Conservation (phyloP, 2,113 vertebrate species). For the Aramus guarauna region DNA sequence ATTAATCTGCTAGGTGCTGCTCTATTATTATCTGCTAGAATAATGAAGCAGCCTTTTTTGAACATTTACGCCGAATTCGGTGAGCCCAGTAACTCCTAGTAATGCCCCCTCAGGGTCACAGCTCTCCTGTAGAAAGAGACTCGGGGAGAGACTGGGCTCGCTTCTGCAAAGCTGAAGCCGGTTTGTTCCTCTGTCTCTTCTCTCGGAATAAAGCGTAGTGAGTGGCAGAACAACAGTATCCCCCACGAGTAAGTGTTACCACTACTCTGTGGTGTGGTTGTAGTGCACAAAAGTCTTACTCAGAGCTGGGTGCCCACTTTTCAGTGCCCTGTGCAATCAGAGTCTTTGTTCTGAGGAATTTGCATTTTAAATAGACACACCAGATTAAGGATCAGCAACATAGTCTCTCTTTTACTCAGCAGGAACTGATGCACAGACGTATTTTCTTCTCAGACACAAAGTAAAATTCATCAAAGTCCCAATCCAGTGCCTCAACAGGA, state of each 20-base stretch:
- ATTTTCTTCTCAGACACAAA: background rate
- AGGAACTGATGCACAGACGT: background rate
- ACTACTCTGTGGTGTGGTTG: background rate
- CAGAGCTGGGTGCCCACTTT: background rate
- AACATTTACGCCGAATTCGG: background rate
- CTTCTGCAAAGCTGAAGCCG: background rate
- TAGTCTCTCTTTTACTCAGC: background rate
- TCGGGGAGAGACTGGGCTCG: background rate
- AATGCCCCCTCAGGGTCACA: background rate
- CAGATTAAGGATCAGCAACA: background rate
- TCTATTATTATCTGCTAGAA: constrained; percentile 22
- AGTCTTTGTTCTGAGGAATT: background rate
- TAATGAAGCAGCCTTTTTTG: constrained; percentile 9
- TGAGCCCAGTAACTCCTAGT: background rate
- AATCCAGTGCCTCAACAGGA: background rate
- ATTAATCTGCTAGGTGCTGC: constrained; percentile 49
- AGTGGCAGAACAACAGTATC: background rate
- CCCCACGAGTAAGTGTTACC: background rate
- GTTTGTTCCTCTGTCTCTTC: background rate
- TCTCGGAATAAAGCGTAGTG: background rate
- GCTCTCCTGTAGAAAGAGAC: background rate
- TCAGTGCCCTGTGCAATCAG: background rate
- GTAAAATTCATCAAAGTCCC: background rate
- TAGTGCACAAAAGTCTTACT: background rate
- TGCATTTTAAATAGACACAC: background rate